Conservation (phyloP, 2,797 vertebrate species). For the Malurus leucopterus region DNA sequence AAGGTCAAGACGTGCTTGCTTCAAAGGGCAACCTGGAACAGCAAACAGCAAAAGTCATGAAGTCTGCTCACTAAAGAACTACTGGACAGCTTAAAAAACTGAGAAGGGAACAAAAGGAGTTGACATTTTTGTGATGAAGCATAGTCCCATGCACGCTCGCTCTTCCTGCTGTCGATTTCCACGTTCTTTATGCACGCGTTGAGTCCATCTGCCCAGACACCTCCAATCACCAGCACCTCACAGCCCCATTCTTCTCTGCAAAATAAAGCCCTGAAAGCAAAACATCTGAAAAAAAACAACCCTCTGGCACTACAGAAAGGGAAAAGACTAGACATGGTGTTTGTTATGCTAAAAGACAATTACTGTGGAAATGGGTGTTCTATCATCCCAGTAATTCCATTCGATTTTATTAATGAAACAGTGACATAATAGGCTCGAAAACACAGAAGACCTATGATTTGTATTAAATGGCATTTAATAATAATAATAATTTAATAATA, state of each 20-base stretch:
- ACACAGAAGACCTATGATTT: neutral
- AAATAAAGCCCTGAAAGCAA: neutral
- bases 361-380: neutral
- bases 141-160: neutral
- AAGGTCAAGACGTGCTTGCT: neutral
- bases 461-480: neutral
- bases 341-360: neutral
- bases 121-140: accelerated
- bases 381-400: neutral
- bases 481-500: too few relatives aligned
- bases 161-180: neutral
- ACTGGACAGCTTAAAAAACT: neutral
- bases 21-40: neutral
- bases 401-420: neutral
- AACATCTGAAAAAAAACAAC: neutral
- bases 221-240: neutral
- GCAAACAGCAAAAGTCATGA: neutral
- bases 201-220: neutral
- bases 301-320: neutral
- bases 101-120: neutral
- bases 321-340: neutral
- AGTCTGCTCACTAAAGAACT: neutral
- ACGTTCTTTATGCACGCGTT: accelerated
- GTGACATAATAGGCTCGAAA: neutral
- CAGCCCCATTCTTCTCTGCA: neutral